These are phyloP conservation scores for Gnatocerus cornutus DNA, from an alignment of 2,888 invertebrate genomes.

Conservation along the genomic window DNA sequence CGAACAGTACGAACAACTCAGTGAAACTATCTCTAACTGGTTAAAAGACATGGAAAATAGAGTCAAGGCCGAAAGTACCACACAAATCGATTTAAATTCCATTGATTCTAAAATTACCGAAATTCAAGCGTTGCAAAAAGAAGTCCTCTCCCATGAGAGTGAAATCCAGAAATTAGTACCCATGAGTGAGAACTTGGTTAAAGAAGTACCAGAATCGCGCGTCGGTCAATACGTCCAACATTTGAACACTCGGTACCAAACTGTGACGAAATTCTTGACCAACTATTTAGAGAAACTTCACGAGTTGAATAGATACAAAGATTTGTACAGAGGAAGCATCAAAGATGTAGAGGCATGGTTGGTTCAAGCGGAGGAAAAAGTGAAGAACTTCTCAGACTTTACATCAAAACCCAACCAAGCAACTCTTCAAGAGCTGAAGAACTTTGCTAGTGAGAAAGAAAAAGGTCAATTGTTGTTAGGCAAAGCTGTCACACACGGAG, in stretches of 20 bases:
- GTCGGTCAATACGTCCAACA: slow-evolving; percentile 87
- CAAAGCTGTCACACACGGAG: slow-evolving; percentile 88
- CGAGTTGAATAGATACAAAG: slow-evolving; percentile 81
- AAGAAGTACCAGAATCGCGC: slow-evolving; percentile 87
- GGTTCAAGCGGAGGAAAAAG: slow-evolving; percentile 81
- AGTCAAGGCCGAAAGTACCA: slow-evolving; percentile 82
- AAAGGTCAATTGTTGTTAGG: slow-evolving; percentile 85
- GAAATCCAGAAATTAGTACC: slow-evolving; percentile 80
- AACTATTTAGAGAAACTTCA: slow-evolving; percentile 82
- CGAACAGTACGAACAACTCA: slow-evolving; percentile 85
- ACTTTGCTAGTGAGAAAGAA: slow-evolving; percentile 83
- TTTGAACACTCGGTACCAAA: slow-evolving; percentile 83
- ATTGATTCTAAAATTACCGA: slow-evolving; percentile 82
- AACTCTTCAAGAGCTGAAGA: slow-evolving; percentile 84
- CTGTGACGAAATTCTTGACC: slow-evolving; percentile 81
- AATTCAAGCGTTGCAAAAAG: slow-evolving; percentile 76
- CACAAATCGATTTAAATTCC: slow-evolving; percentile 79
- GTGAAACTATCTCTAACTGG: slow-evolving; percentile 84
- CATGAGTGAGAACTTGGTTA: slow-evolving; percentile 82
- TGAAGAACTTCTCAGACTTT: slow-evolving; percentile 81
- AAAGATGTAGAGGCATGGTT: slow-evolving; percentile 87
- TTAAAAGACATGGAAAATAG: slow-evolving; percentile 85
- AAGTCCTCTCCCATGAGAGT: slow-evolving; percentile 78
- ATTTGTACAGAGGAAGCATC: slow-evolving; percentile 79
- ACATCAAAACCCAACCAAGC: slow-evolving; percentile 86